Evolutionary conservation across 2,113 vertebrate species (phyloP), one percentile per base, ranked within the genome.

Genomic region (Baryphthengus martii): DNA sequence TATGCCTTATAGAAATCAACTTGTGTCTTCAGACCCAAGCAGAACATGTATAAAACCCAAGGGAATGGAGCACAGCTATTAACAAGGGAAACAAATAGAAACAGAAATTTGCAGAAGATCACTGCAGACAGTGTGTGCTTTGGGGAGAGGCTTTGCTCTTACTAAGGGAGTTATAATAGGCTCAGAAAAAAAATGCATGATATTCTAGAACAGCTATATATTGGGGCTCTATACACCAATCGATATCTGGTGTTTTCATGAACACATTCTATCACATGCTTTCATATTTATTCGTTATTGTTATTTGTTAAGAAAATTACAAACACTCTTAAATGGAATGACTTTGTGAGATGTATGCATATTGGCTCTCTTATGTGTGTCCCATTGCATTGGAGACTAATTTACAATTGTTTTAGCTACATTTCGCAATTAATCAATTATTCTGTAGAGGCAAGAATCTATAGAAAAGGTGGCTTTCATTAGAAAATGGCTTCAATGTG

Each of bases 51-150:
- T 33, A 29, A 86, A 87, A 80, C 81, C 12, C 7, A 59, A 53
- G 17, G 37, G 52, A 76, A 89, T 45, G 3, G 24, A 23, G 5
- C 7, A 23, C 6, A 55, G 11, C 5, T 37, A 28, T 52, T 61
- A 40, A 17, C 4, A 75, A 39, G 7, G 10, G 15, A 62, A 61
- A 70, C 1, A 79, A 70, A 70, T 24, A 55, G 28, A n/a, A 80
- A 31, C 1, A 67, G 26, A 15, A 1, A 23, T 2, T 0, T 65
- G 25, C 2, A 33, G 56, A 81, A 52, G 6, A 56, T 31, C 20
- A 49, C 0, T 11, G 29, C 4, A 65, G 26, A 25, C 2, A 40
- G 6, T 2, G 3, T 33, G 6, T 4, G 39, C 65, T 56, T 89
- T 65, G 18, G 6, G 31, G 47, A 66, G 6, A 49, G 17, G 10